Evolutionary conservation across 2,888 invertebrate species (phyloP), one percentile per base, ranked within the genome.

Genomic region (Apodemia zela): DNA sequence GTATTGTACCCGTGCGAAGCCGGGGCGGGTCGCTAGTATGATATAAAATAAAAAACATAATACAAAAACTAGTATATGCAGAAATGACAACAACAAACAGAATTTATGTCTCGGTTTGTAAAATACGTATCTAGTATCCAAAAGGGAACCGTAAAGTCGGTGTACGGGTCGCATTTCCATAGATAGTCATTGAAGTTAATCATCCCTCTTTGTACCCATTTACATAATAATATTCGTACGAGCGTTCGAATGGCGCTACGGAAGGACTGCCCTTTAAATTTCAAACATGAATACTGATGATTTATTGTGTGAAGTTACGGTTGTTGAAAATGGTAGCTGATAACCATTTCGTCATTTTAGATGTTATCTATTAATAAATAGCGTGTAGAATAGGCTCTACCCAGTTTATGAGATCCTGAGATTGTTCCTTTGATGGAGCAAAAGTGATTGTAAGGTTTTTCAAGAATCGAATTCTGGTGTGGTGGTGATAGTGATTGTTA

Each of bases 141-240:
- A 67, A 66, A 63, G 71, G 68, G 68, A 71, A 67, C 71, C 65
- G 65, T 71, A 70, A 71, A 70, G 61, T 66, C 67, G 61, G 65
- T 66, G 59, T 63, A 62, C 62, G 64, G 63, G 59, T 54, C 61
- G 45, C 65, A 71, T 69, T 70, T 69, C 63, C 68, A 68, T 66
- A 68, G 54, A 70, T 66, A 66, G 33, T 60, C 54, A 65, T 64
- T 63, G 63, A 63, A 63, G 62, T 63, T 66, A 66, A 65, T 68
- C 63, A 61, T 66, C 65, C 62, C 64, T 62, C 58, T 62, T 58
- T 58, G 29, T 63, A 58, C 51, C 60, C 61, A 61, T 62, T 47
- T 63, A 61, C 51, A 54, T 63, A 62, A 51, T 51, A 51, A 62
- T 59, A 62, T 62, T 59, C 62, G 58, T 54, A 17, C 18, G 58